Evolutionary conservation across 2,888 invertebrate species (phyloP), one percentile per base, ranked within the genome.

Genomic region (Myathropa florea): DNA sequence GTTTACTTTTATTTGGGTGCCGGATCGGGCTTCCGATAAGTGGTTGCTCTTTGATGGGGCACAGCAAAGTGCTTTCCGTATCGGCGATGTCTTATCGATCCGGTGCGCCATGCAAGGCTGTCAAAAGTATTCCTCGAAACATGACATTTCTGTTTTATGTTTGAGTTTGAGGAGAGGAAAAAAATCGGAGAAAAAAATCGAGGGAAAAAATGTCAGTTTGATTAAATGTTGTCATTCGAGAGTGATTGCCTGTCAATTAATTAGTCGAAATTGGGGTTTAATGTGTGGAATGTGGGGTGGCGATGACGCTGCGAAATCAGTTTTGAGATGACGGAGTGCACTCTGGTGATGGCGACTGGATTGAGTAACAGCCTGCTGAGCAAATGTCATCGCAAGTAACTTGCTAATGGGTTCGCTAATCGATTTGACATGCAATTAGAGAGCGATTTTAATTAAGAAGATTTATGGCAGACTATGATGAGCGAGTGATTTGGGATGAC

Each of bases 171-270:
- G 4, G 18, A 6, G n/a, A 46, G 7, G n/a, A 39, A 4, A 28
- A 28, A 33, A 33, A 33, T 10, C n/a, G n/a, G n/a, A n/a, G 12
- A 33, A 10, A 33, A 2, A 33, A 33, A 10, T 33, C 23, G n/a
- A n/a, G n/a, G n/a, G n/a, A n/a, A n/a, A n/a, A n/a, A n/a, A 23
- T 36, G 23, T 21, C 23, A 67, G 10, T 78, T 73, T 68, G 79
- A 78, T 78, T 55, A 57, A 53, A 46, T 73, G 30, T 57, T 78
- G 59, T 73, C 68, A 73, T 64, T 46, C 46, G 33, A 63, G 73
- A 70, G 36, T 83, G 83, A 83, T 83, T 75, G 83, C 46, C 83
- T 79, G 73, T 64, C 64, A 83, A 83, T 79, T 79, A 83, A 79
- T 83, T 83, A 83, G 55, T 23, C n/a, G 63, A 71, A 18, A 18